Evolutionary conservation across 1,140 invertebrate genomes (phyloP), one percentile per base, ranked within the genome.

Genomic region (Penaeus indicus): DNA sequence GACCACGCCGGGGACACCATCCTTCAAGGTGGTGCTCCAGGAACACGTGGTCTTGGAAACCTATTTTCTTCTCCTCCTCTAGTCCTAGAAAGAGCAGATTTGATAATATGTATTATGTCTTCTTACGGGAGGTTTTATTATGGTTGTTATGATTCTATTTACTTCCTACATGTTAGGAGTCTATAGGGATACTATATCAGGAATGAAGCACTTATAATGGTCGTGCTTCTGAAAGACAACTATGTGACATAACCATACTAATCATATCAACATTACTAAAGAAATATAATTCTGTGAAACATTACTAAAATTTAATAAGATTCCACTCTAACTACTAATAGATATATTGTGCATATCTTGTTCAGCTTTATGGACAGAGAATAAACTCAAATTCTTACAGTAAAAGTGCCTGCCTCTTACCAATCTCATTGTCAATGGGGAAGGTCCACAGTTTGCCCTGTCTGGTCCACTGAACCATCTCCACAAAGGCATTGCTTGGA

Each of bases 391-490:
- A 7, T 62, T 22, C 47, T 22, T 64, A 8, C 38, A 42, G 11
- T 5, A 81, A 72, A 72, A 47, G 16, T 25, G 47, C n/a, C 25
- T 25, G 21, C 3, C 10, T 80, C 84, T 90, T 93, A 97, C 97
- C 98, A 95, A 97, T 96, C 94, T 99, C 98, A 94, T 99, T 99
- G 93, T 99, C 94, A 87, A 99, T 98, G 19, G 99, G 99, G 93
- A 99, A 99, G 83, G 96, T 95, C 98, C 98, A 99, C 16, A 99
- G 91, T 94, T 98, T 99, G 75, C 97, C 97, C 93, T 98, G 95
- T 80, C 98, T 95, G 0, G 98, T 99, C 97, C 97, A 99, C 79
- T 95, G 92, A 85, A 98, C 97, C 95, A 98, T 96, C 94, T 99
- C 97, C 93, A 95, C 96, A 92, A 98, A 98, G 91, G 96, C 96